A percentile compares a stretch with the other conserved stretches of the same genome.
Evolutionary conservation across 2,113 vertebrate species (phyloP).

Genomic region (Hassar affinis): DNA sequence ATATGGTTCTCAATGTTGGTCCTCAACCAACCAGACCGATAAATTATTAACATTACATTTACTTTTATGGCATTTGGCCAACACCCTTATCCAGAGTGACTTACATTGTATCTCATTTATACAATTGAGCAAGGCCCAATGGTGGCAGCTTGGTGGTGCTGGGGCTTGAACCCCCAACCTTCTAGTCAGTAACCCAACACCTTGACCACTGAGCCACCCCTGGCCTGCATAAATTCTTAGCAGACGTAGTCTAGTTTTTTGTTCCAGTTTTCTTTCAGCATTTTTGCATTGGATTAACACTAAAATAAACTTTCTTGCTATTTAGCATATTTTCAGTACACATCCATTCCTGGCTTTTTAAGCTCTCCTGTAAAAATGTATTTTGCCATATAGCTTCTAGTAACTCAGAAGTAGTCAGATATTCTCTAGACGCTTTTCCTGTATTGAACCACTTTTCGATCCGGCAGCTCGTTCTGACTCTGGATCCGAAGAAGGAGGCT

Average conservation of each 20-base stretch:
- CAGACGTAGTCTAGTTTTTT: not conserved
- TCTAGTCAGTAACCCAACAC: too few relatives aligned
- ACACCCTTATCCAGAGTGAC: too few relatives aligned
- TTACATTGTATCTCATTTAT: too few relatives aligned
- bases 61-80: too few relatives aligned
- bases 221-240: not conserved
- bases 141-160: too few relatives aligned
- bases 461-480: conserved; percentile 79
- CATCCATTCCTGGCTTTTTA: not conserved
- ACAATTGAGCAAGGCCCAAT: too few relatives aligned
- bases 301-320: not conserved
- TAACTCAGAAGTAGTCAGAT: not conserved
- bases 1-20: not conserved
- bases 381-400: not conserved
- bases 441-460: not conserved
- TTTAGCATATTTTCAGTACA: not conserved
- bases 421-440: not conserved
- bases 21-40: not conserved
- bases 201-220: too few relatives aligned
- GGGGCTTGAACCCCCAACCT: too few relatives aligned
- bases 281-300: not conserved
- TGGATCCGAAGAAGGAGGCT: conserved; percentile 75
- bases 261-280: not conserved
- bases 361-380: not conserved
- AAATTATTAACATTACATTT: not conserved